A percentile compares a stretch with the other conserved stretches of the same genome.
phyloP scores from a whole-genome alignment of 2,797 vertebrate species.

The Salarias fasciatus region DNA sequence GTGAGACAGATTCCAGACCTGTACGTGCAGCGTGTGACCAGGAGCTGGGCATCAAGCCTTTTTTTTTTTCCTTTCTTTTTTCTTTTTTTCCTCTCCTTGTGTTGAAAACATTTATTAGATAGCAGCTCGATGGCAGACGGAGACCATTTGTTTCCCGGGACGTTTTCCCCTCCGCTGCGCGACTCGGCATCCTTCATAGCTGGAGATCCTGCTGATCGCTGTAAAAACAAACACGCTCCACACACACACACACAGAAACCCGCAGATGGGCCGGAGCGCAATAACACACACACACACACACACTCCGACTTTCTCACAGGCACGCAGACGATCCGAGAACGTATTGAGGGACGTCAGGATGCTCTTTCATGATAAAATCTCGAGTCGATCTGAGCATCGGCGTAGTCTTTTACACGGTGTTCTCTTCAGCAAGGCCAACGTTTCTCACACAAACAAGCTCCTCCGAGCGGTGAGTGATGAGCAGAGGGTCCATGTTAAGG shows the following conservation, averaged over 20 bases:
- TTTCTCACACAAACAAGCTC: constrained; percentile 8
- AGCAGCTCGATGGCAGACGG: constrained; percentile 47
- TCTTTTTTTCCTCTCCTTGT: not conserved
- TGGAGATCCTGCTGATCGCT: constrained; percentile 61
- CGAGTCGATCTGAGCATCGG: no score
- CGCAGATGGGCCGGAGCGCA: constrained; percentile 24
- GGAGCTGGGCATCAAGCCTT: constrained; percentile 15
- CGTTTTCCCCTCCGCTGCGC: constrained; percentile 51
- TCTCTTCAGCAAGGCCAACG: not conserved
- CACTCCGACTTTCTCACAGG: constrained; percentile 8
- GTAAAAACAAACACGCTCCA: constrained; percentile 64
- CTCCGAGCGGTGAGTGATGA: constrained; percentile 34
- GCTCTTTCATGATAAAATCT: no score
- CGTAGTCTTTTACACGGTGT: no score
- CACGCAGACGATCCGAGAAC: not conserved
- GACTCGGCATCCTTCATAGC: constrained; percentile 58
- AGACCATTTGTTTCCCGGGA: constrained; percentile 65
- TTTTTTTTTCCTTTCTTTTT: constrained; percentile 22
- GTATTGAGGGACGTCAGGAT: no score
- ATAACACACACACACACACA: constrained; percentile 3
- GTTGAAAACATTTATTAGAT: constrained; percentile 64
- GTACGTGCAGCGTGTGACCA: constrained; percentile 61
- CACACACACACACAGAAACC: constrained; percentile 9
- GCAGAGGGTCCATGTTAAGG: constrained; percentile 32
- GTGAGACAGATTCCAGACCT: constrained; percentile 38